Evolutionary conservation across 2,888 invertebrate genomes (phyloP), one percentile per base, ranked within the genome.

Genomic region (Tinea semifulvella): DNA sequence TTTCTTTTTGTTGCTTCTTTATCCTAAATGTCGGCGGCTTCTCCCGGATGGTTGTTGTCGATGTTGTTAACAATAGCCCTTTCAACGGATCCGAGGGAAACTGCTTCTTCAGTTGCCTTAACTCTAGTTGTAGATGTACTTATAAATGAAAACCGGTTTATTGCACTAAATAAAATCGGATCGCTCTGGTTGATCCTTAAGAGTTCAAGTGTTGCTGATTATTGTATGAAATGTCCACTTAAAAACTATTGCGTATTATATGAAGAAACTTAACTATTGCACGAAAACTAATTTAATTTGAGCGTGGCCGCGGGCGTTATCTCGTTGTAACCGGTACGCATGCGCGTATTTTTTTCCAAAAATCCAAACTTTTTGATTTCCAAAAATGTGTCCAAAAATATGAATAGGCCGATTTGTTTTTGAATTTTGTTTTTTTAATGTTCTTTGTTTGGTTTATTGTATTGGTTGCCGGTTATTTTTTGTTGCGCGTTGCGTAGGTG

Each of bases 171-270:
- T 14, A 26, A 26, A 43, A 18, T 3, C 11, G 3, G 35, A 35
- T 22, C 20, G 40, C 13, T 40, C 22, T 20, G 6, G 22, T 40
- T 40, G 55, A 60, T 57, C 68, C 57, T 73, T 54, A 46, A 65
- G 55, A 71, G 72, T 77, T 74, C 77, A 79, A 79, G 80, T 79
- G 80, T 79, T 79, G 80, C 80, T 69, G 79, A 77, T 72, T 79
- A 73, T 63, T 74, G 70, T 67, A 64, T 61, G 63, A 67, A 68
- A 63, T 49, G 51, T 57, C 69, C 76, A 77, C 79, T 80, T 80
- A 80, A 65, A 61, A 68, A 68, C 79, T 79, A 79, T 72, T 64
- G 44, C 22, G 22, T 44, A 42, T 27, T 62, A 71, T 76, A 80
- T 74, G 68, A 65, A 63, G 57, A 68, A 74, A 70, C 65, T 68